phyloP scores from a whole-genome alignment of 2,797 vertebrate species.

The Enteromius unitaeniatus region DNA sequence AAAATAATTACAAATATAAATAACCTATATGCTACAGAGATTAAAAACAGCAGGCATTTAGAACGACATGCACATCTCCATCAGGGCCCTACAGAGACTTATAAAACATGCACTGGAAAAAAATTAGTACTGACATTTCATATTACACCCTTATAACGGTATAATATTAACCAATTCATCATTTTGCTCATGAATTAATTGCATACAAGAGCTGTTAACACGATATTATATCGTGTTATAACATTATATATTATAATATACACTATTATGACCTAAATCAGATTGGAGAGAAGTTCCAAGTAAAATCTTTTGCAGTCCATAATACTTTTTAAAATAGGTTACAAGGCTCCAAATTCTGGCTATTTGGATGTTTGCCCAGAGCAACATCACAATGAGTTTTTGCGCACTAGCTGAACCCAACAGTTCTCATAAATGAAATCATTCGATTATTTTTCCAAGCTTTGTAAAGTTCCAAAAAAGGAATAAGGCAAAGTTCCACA shows the following conservation, averaged over 20 bases:
- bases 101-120: not conserved
- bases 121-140: not conserved
- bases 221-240: too few relatives aligned
- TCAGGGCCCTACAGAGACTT: not conserved
- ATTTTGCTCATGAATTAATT: not conserved
- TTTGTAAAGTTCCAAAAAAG: not conserved
- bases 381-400: not conserved
- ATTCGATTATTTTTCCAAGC: not conserved
- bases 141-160: not conserved
- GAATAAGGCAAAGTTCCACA: not conserved
- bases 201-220: not conserved
- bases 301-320: not conserved
- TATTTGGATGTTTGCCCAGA: not conserved
- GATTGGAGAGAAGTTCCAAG: not conserved
- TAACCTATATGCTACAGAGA: not conserved
- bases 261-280: not conserved
- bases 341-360: not conserved
- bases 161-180: too few relatives aligned
- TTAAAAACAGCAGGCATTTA: slow-evolving; percentile 8
- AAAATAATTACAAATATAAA: not conserved
- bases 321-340: not conserved
- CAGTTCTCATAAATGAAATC: not conserved
- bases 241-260: too few relatives aligned
- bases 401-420: not conserved
- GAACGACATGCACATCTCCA: not conserved